Evolutionary conservation across 2,888 invertebrate genomes (phyloP), one percentile per base, ranked within the genome.

Genomic region (Saturnia pavonia): DNA sequence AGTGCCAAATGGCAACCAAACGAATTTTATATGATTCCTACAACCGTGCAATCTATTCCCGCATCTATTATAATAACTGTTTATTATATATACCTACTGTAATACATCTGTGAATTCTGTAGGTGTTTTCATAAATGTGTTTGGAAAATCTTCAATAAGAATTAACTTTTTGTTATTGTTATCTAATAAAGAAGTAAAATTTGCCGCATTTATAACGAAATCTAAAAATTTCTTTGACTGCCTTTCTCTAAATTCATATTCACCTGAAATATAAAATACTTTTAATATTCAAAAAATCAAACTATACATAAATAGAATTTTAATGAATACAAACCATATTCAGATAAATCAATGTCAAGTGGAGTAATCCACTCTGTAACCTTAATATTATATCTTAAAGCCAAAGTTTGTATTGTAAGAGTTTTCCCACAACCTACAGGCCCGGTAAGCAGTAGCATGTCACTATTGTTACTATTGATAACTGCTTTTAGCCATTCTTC

Each of bases 371-470:
- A 98, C 88, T 98, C 98, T 48, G 95, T 91, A 51, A 97, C 81
- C 78, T 95, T 94, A 48, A 95, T 88, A 43, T 94, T 91, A 74
- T 96, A 87, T 77, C 96, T 95, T 70, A 94, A 92, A 51, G 97
- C 96, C 14, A 98, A 77, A 12, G 96, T 94, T 72, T 93, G 94
- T 0, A 98, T 78, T 0, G 97, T 95, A 0, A 96, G 95, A 1
- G 98, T 97, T 91, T 98, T 98, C 0, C 98, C 98, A 83, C 96
- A 95, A 0, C 98, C 98, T 0, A 98, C 95, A 34, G 98, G 97
- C 0, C 98, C 98, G 11, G 96, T 96, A 34, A 98, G 78, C 7
- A 98, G 85, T 57, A 98, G 89, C 75, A 97, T 95, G 69, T 94
- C 91, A 75, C 91, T 88, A 70, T 79, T 80, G 71, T 86, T 90